Percentiles rank a stretch among this genome's conserved stretches.
phyloP scores from a whole-genome alignment of 2,113 vertebrate species.

The Thymallus thymallus region DNA sequence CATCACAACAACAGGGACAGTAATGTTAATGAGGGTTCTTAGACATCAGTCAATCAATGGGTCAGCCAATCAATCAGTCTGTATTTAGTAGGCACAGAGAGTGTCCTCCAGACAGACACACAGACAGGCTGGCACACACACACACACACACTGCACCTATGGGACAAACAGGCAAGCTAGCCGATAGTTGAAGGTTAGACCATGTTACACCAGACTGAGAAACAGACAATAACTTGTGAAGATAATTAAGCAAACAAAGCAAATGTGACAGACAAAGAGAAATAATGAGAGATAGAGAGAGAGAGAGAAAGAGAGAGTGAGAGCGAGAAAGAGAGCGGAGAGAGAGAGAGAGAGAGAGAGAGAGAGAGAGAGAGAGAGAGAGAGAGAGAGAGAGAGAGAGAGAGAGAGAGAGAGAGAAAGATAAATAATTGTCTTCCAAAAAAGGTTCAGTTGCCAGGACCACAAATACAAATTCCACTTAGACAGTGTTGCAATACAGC shows the following conservation, averaged over 20 bases:
- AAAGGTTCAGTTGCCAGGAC: no score
- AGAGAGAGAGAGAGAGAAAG: no score
- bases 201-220: no score
- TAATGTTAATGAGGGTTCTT: constrained; percentile 41
- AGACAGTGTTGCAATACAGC: no score
- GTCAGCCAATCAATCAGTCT: constrained; percentile 53
- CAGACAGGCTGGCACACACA: constrained; percentile 17
- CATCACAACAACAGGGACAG: constrained; percentile 19
- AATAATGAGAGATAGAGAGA: not conserved
- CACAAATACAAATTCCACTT: no score
- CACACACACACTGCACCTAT: not conserved
- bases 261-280: no score
- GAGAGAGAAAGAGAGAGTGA: no score
- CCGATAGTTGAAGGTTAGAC: not conserved
- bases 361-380: not conserved
- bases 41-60: constrained; percentile 51
- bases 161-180: not conserved
- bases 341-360: constrained; percentile 10
- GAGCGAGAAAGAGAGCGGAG: no score
- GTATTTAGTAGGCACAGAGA: constrained; percentile 46
- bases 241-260: no score
- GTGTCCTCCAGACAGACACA: constrained; percentile 33
- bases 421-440: no score
- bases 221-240: no score
- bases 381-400: no score